Evolutionary conservation across 2,888 invertebrate species (phyloP).

Genomic region (Metalampra italica): DNA sequence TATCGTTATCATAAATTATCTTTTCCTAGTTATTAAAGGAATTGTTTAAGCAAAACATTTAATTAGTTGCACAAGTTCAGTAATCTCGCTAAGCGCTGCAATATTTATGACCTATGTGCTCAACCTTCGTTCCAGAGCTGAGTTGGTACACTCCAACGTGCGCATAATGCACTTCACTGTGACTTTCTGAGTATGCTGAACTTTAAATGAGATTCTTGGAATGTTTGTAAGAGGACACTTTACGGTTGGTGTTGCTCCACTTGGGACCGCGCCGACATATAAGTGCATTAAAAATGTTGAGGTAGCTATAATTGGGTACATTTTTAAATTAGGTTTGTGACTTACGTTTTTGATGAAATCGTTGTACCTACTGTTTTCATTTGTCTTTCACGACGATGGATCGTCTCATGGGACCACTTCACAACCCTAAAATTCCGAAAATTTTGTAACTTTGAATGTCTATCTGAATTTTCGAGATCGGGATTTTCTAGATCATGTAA

Average conservation of each 20-base stretch:
- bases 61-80: conserved; percentile 7
- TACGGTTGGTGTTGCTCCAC: conserved; percentile 33
- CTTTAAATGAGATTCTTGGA: conserved; percentile 58
- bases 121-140: conserved; percentile 2
- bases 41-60: no score
- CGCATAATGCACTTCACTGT: conserved; percentile 40
- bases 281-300: neutral
- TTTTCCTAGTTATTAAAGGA: no score
- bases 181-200: conserved; percentile 49
- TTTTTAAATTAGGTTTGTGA: no score
- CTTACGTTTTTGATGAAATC: no score
- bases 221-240: conserved; percentile 52
- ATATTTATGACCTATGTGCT: conserved; percentile 27
- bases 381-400: no score
- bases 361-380: no score
- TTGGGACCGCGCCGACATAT: conserved; percentile 19
- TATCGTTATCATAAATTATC: no score
- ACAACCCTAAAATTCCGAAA: no score
- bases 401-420: no score
- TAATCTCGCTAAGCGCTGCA: conserved; percentile 25
- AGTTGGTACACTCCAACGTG: conserved; percentile 31
- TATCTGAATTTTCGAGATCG: no score
- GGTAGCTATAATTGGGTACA: neutral
- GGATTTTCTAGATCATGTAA: no score
- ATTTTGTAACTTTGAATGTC: no score